Base-by-base conservation (phyloP, 2,113 vertebrate genomes). In the Phodopus roborovskii region DNA sequence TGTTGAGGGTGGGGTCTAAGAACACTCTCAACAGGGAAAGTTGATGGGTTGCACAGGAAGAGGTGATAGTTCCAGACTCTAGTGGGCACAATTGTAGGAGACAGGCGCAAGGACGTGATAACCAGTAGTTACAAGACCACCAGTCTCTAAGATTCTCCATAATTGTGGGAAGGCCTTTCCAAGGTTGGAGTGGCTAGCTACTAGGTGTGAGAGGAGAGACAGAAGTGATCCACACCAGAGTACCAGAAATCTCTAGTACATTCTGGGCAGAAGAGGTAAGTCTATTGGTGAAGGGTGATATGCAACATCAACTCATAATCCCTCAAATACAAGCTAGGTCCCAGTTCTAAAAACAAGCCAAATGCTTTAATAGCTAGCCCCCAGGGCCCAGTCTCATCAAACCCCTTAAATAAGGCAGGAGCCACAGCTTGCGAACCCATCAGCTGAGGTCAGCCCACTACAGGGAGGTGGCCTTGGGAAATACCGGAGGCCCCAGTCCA, bases 361-460 rank as follows among this genome's bases (percentile, higher is more conserved):
- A 86, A 94, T 10, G 66, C 33, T 97, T 97, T 97, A 97, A 95
- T 97, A 60, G 71, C 77, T 91, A 74, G 42, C 56, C 85, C 85
- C 88, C 42, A 68, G 84, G 92, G 68, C 74, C 73, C 81, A 83
- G 85, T 70, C 91, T 91, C 50, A 39, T 74, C 50, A 90, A 95
- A 81, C 86, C 92, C 90, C 60, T 86, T 90, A 93, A 68, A 70
- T 15, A 90, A 86, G 87, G 48, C n/a, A 53, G 22, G 73, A 68
- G 36, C 58, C 39, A 42, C 36, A 45, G 36, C 16, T n/a, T 68
- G 74, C 60, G 66, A 68, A 78, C 71, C 71, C 85, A 84, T 39
- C 71, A 89, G 89, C 68, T 96, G 84, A 91, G 81, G 7, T 85
- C 33, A 66, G 91, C 33, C 74, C 90, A 77, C 66, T n/a, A 15